Base-by-base conservation (phyloP, 2,797 vertebrate species). In the Sebastes oblongus region DNA sequence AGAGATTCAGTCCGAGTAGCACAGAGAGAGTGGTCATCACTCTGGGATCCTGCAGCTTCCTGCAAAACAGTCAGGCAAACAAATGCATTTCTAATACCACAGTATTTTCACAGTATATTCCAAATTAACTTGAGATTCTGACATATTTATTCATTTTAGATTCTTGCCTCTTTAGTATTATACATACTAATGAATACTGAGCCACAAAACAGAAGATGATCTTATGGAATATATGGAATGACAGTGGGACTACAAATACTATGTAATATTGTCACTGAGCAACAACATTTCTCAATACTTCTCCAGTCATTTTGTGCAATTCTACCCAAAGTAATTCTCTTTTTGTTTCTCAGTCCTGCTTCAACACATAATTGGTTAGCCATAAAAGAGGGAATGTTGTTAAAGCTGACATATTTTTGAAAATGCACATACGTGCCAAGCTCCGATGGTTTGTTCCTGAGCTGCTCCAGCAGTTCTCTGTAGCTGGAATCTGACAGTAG, bases 1-100 rank as follows among this genome's bases (percentile, higher is more conserved):
- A 96, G 55, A 98, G 94, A 82, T 99, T 98, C 1, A 98, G 94
- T 1, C 97, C 98, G 9, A 98, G 95, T 70, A 99, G 94, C 61
- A 98, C 98, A 5, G 98, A 98, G 2, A 99, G 96, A 0, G 98
- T 98, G 1, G 97, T 97, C 97, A 98, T 99, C 75, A 99, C 96
- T 68, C 97, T 93, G 4, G 96, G 96, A 87, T 99, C 98, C 85
- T 98, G 97, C 46, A 99, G 94, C 85, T 96, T 97, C 85, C 98
- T 98, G 71, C 1, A 85, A 12, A 75, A 60, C 46, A 59, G 30
- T 22, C 30, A 42, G 14, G 6, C 30, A 55, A 32, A 56, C 3
- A 50, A 66, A 18, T 66, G 30, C 7, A 66, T 61, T 50, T 55
- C 46, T 66, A 68, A 58, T 24, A 46, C 25, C 5, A 32, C 30